Percentiles rank a stretch among this genome's conserved stretches.
phyloP scores from a whole-genome alignment of 2,113 vertebrate genomes.

The Ascaphus truei region DNA sequence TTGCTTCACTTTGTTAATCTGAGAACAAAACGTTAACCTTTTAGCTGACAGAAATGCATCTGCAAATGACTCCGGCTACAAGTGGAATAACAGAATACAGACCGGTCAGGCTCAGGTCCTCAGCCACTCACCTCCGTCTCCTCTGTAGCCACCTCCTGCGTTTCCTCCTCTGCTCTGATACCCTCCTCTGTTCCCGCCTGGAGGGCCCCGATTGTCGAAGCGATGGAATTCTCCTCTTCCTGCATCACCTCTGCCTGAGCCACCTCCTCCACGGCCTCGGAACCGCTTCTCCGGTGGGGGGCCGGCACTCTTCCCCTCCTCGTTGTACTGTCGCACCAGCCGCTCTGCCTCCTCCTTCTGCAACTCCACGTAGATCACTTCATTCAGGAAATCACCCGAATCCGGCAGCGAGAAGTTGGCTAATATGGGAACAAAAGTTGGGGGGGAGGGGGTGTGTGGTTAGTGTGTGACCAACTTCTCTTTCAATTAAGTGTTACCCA shows the following conservation, averaged over 20 bases:
- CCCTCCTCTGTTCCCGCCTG: conserved; percentile 59
- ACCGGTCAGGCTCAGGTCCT: too few relatives aligned
- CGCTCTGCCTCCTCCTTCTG: conserved; percentile 76
- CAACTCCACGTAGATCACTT: conserved; percentile 72
- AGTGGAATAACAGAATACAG: too few relatives aligned
- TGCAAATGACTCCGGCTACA: too few relatives aligned
- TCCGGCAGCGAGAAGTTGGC: conserved; percentile 85
- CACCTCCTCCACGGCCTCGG: conserved; percentile 67
- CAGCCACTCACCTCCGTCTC: neutral
- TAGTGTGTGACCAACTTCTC: too few relatives aligned
- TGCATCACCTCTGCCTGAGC: conserved; percentile 60
- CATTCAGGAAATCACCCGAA: conserved; percentile 80
- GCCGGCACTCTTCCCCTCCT: conserved; percentile 79
- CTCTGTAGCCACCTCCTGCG: conserved; percentile 51
- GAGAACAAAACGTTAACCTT: too few relatives aligned
- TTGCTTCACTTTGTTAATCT: too few relatives aligned
- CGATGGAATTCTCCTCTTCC: conserved; percentile 65
- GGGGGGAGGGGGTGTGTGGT: too few relatives aligned
- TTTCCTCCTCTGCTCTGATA: conserved; percentile 67
- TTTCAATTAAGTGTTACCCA: too few relatives aligned
- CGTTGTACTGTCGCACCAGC: conserved; percentile 82
- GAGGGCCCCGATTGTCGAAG: conserved; percentile 70
- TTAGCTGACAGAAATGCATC: too few relatives aligned
- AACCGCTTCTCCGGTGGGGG: conserved; percentile 86
- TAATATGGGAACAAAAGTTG: conserved; percentile 42